Percentiles rank a stretch among this genome's conserved stretches.
phyloP scores from a whole-genome alignment of 2,113 vertebrate genomes.

The Terrapene triunguis region DNA sequence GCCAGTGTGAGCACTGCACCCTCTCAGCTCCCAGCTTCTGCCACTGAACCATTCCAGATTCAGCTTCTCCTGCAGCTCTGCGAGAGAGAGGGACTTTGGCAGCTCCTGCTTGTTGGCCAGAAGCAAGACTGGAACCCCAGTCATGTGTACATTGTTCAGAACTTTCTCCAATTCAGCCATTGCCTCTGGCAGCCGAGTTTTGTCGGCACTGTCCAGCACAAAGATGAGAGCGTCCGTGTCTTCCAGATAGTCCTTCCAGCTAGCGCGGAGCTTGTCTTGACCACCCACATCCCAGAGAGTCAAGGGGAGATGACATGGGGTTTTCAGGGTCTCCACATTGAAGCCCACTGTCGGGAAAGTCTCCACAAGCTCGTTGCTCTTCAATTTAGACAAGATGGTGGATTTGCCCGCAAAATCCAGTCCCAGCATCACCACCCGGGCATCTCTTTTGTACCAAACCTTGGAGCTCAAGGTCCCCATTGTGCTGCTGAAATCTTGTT shows the following conservation, averaged over 20 bases:
- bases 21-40: constrained; percentile 83
- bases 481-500: not conserved
- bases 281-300: constrained; percentile 92
- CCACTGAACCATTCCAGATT: constrained; percentile 23
- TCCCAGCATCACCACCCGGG: constrained; percentile 80
- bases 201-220: constrained; percentile 87
- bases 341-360: constrained; percentile 91
- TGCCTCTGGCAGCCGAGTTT: constrained; percentile 79
- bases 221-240: constrained; percentile 83
- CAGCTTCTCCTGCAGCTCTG: constrained; percentile 79
- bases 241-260: constrained; percentile 89
- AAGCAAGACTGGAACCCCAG: constrained; percentile 85
- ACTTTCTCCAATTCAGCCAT: constrained; percentile 76
- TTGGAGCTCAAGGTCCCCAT: constrained; percentile 80
- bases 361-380: constrained; percentile 79
- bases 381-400: constrained; percentile 82
- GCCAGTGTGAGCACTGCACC: constrained; percentile 83
- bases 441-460: constrained; percentile 51
- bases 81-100: constrained; percentile 75
- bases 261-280: constrained; percentile 83
- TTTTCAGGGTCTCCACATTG: constrained; percentile 86
- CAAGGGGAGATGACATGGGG: constrained; percentile 79
- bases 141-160: constrained; percentile 79
- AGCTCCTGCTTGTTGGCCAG: constrained; percentile 93
- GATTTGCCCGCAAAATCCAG: constrained; percentile 80